These are phyloP conservation scores for Synanthedon myopaeformis DNA, from an alignment of 2,888 invertebrate species.

Conservation along the genomic window DNA sequence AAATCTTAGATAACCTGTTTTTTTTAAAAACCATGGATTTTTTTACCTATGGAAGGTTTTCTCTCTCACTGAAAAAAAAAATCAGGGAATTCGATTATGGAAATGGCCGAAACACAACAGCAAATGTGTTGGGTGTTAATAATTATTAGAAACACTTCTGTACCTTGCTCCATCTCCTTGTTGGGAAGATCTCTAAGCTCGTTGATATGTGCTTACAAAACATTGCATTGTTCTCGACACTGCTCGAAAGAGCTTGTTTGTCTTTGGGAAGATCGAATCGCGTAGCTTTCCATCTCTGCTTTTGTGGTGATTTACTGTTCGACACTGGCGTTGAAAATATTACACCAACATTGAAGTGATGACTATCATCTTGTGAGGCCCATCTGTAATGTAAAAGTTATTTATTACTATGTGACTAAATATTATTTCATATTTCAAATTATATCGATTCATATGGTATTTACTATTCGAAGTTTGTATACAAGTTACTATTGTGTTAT, in stretches of 20 bases:
- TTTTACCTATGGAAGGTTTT: no score
- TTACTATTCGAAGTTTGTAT: no score
- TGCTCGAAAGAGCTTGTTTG: conserved; percentile 39
- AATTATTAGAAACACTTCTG: no score
- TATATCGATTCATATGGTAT: no score
- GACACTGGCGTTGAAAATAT: conserved; percentile 85
- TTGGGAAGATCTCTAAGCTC: conserved; percentile 66
- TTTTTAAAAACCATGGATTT: no score
- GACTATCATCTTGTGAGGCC: conserved; percentile 71
- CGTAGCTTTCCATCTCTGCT: conserved; percentile 67
- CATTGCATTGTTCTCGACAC: conserved; percentile 50
- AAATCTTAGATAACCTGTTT: no score
- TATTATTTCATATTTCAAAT: no score
- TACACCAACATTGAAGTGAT: conserved; percentile 73
- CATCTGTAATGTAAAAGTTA: conserved; percentile 40
- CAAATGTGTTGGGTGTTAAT: no score
- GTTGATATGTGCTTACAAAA: conserved; percentile 60
- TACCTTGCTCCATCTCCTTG: conserved; percentile 58
- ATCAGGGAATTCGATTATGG: no score
- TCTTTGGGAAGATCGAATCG: conserved; percentile 73
- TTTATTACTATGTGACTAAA: background rate
- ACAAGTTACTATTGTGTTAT: no score
- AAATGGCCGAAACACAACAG: no score
- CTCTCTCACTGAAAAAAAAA: no score
- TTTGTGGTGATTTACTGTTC: conserved; percentile 44